phyloP scores from a whole-genome alignment of 1,140 invertebrate genomes.

The Saccostrea cuccullata region DNA sequence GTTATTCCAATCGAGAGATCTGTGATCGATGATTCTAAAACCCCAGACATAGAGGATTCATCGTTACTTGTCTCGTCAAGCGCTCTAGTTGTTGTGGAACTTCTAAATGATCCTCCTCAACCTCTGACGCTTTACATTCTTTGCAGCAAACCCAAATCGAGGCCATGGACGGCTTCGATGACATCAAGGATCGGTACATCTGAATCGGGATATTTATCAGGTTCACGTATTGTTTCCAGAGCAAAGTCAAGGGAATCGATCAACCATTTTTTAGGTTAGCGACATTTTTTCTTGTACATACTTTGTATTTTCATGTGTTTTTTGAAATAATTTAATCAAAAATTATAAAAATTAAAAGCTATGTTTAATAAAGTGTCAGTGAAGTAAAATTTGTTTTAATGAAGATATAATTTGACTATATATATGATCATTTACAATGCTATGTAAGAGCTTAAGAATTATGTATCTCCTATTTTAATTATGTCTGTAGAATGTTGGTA shows the following conservation, averaged over 20 bases:
- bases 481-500: slow-evolving; percentile 22
- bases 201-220: slow-evolving; percentile 20
- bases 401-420: too few species aligned
- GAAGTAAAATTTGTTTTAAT: too few species aligned
- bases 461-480: too few species aligned
- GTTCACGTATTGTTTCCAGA: slow-evolving; percentile 21
- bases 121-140: slow-evolving; percentile 32
- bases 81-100: background rate
- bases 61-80: slow-evolving; percentile 1
- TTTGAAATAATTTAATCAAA: too few species aligned
- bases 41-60: background rate
- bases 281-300: background rate
- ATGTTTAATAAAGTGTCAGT: too few species aligned
- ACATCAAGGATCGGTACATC: slow-evolving; percentile 26
- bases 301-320: background rate
- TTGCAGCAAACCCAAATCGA: slow-evolving; percentile 32
- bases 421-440: too few species aligned
- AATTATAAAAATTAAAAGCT: too few species aligned
- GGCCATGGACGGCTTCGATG: slow-evolving; percentile 38
- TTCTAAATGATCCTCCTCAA: slow-evolving; percentile 35
- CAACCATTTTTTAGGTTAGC: slow-evolving; percentile 35
- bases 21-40: slow-evolving; percentile 39
- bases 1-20: slow-evolving; percentile 6
- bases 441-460: too few species aligned
- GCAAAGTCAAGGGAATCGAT: slow-evolving; percentile 35